Evolutionary conservation across 2,797 vertebrate species (phyloP).

Genomic region (Pipistrellus nathusii): DNA sequence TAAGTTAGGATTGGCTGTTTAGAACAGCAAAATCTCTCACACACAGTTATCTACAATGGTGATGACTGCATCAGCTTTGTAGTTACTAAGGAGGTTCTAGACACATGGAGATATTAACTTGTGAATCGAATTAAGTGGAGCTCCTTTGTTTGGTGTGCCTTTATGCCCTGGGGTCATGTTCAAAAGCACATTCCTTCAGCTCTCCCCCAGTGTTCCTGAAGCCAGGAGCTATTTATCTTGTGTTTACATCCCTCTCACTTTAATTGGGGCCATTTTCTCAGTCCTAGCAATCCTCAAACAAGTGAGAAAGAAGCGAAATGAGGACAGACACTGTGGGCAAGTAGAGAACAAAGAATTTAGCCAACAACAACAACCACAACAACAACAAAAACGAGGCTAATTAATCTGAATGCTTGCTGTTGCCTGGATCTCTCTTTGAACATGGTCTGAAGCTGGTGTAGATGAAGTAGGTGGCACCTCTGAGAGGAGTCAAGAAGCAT

Average conservation of each 20-base stretch:
- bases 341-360: neutral
- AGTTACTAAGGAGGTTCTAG: conserved; percentile 9
- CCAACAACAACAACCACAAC: neutral
- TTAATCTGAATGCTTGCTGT: neutral
- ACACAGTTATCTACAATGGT: neutral
- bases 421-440: neutral
- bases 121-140: neutral
- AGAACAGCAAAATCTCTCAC: neutral
- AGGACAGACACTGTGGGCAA: neutral
- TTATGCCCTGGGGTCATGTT: neutral
- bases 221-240: neutral
- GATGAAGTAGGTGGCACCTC: neutral
- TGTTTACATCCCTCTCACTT: conserved; percentile 19
- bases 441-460: neutral
- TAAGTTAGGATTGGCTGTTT: neutral
- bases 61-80: neutral
- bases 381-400: neutral
- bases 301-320: neutral
- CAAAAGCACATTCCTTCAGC: conserved; percentile 2
- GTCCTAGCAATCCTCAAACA: neutral
- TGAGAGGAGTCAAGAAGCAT: neutral
- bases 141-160: neutral
- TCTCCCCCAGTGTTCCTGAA: neutral
- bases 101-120: neutral
- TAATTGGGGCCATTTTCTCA: conserved; percentile 35